Base-by-base conservation (phyloP, 2,888 invertebrate genomes). In the Elmis aenea region DNA sequence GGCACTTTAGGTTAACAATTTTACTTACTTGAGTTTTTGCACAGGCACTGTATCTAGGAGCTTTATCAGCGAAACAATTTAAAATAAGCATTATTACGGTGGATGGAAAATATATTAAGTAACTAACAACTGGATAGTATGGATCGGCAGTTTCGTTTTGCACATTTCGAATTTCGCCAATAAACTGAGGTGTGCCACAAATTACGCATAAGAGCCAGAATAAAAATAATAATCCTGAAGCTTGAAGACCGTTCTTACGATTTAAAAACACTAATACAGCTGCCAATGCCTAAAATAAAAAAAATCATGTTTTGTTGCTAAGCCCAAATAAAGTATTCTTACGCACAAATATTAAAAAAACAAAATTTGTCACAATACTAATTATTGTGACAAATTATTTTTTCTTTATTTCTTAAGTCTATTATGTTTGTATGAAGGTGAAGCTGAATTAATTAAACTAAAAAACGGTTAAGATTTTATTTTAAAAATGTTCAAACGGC, bases 161-260 rank as follows among this genome's bases (percentile, higher is more conserved):
- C 6, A 54, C 54, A 5, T 41, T 45, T 8, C 59, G 47, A 24
- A 69, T 62, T 62, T 83, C 79, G 11, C 82, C 79, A 52, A 88
- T 75, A 51, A 86, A 83, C 49, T 85, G 83, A 1, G 88, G 74
- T 38, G 83, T 69, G 2, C 87, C 87, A 26, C 81, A 81, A 14
- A 93, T 13, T 1, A 76, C 71, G 34, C 89, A 65, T 1, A 92
- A 59, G 11, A 93, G 70, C 94, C 95, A 96, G 69, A 95, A 95
- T 48, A 92, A 68, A 68, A 93, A 95, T 38, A 92, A 72, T 31
- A 89, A 76, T 3, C 95, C 96, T 2, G 96, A 95, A 8, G 93
- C 85, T 57, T 87, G 77, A 57, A 91, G 76, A 10, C 96, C 96
- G 70, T 79, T 79, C 62, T 81, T 83, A 54, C 85, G 81, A 66